Evolutionary conservation across 2,797 vertebrate species (phyloP), one percentile per base, ranked within the genome.

Genomic region (Clarias fuscus): DNA sequence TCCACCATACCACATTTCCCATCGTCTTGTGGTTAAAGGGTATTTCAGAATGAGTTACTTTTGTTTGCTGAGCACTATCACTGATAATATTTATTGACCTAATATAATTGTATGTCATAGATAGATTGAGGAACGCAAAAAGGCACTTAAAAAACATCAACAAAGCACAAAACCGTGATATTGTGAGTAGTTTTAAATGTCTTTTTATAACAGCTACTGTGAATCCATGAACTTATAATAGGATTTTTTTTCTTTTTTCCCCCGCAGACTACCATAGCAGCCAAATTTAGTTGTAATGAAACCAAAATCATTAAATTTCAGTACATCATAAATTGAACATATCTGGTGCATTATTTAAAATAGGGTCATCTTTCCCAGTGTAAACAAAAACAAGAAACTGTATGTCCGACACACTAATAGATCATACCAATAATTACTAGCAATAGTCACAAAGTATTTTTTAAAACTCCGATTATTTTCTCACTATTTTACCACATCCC

Each of bases 121-220:
- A 89, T 91, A 90, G 91, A 85, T 90, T 84, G 67, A 86, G 65
- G 68, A 89, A 87, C 77, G 68, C 87, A 88, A 85, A 53, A 90
- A 15, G 83, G 90, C 91, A 92, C 90, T 92, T 92, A 88, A 87
- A 53, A 89, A 85, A 91, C 85, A 88, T 91, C 91, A 85, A 91
- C 89, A 91, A 95, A 96, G 95, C 95, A 96, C 95, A 95, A 95
- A 89, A 85, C 89, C 87, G 75, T 85, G 40, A 86, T 83, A 85
- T 77, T 48, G 72, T 82, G 70, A 87, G 84, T 89, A 84, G 84
- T 81, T 81, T 88, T 82, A 79, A 75, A 85, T 83, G 75, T 82
- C 70, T 83, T 73, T 85, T 78, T 79, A 68, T 75, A 79, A 87
- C n/a, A 43, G 76, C 64, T 86, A 88, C 85, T 83, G 84, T 86